Evolutionary conservation across 2,888 invertebrate species (phyloP), one percentile per base, ranked within the genome.

Genomic region (Lasioglossum figueresi): DNA sequence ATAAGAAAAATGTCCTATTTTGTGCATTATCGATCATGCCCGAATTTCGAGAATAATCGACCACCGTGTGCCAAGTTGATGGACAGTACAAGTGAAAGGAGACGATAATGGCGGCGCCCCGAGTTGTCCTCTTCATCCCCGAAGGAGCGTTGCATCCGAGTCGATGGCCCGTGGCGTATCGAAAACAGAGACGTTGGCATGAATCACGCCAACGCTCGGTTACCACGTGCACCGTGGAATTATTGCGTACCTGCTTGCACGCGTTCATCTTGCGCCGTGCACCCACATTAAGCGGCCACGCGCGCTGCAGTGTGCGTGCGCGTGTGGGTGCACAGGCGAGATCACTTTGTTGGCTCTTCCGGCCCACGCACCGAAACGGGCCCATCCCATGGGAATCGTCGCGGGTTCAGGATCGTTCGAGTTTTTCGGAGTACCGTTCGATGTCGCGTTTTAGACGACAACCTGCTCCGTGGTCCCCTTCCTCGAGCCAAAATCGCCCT

Each of bases 221-320:
- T 52, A 75, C 79, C 83, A 90, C 84, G 87, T 82, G 82, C 80
- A 79, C 66, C 63, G 52, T 66, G 75, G 80, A 86, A 89, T 88
- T 90, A 88, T 88, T 86, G 79, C 89, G 84, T 87, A 87, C 82
- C 85, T 84, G 84, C 84, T 82, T 77, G 84, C 80, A 80, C 83
- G 77, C 84, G 80, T 85, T 86, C 85, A 85, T 85, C 90, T 85
- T 81, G 85, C 81, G 71, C 70, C 59, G 76, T 82, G 75, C 85
- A 82, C 78, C 78, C 87, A 81, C 85, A 74, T 80, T 80, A 76
- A 72, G 68, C 59, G 56, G 78, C 71, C 76, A 74, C 81, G 71
- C 37, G 66, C 37, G 66, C 27, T 34, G 48, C 63, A 34, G 77
- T 48, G 37, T 83, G 76, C 72, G 80, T 70, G 71, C 48, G 48